These are phyloP conservation scores for Delichon dasypus DNA, from an alignment of 2,797 vertebrate genomes.

Conservation along the genomic window DNA sequence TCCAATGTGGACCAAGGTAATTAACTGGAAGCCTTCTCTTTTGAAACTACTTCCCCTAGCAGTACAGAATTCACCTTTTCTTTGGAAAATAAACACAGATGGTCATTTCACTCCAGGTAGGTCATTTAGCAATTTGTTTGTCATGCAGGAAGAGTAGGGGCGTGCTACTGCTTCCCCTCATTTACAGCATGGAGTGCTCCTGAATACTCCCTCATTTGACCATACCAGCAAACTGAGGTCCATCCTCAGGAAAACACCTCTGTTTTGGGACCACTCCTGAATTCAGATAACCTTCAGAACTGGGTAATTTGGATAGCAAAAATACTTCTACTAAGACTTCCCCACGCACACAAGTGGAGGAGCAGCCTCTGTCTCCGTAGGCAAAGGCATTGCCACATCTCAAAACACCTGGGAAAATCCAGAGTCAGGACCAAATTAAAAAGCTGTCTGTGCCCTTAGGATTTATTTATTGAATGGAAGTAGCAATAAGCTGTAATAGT, in stretches of 20 bases:
- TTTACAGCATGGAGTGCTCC: accelerated
- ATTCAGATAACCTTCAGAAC: background rate
- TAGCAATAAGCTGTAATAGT: background rate
- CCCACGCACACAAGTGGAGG: accelerated
- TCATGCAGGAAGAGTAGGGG: background rate
- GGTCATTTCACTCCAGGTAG: background rate
- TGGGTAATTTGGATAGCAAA: background rate
- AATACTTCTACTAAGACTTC: background rate
- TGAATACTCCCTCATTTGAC: background rate
- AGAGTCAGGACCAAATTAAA: background rate
- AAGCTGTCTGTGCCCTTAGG: background rate
- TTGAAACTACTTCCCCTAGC: background rate
- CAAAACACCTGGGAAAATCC: background rate
- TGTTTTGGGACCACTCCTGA: background rate
- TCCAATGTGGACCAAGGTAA: background rate
- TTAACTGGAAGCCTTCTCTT: background rate
- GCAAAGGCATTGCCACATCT: background rate
- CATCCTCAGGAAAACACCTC: background rate
- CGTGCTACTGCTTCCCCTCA: background rate
- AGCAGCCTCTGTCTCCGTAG: accelerated
- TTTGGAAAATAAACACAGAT: slow-evolving; percentile 9
- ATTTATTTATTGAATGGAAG: background rate
- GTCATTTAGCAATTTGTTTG: background rate
- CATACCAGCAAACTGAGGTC: background rate
- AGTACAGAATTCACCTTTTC: slow-evolving; percentile 5